phyloP scores from a whole-genome alignment of 2,888 invertebrate species.

The Acleris holmiana region DNA sequence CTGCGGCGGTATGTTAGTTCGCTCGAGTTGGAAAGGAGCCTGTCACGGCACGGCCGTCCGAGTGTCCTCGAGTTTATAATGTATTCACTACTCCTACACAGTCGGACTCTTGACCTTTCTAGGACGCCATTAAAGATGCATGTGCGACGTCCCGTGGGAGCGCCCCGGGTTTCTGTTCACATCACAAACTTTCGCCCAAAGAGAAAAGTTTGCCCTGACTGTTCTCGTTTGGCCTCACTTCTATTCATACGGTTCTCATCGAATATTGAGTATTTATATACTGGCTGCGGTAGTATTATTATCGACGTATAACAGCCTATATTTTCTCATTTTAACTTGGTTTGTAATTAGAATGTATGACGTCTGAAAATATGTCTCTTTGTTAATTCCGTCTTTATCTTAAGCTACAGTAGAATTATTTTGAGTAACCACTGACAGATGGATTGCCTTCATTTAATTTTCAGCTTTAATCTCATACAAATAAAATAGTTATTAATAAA shows the following conservation, averaged over 20 bases:
- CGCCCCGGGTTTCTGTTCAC: conserved; percentile 70
- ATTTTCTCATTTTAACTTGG: conserved; percentile 9
- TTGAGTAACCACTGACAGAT: too few relatives aligned
- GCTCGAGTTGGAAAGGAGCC: conserved; percentile 70
- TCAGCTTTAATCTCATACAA: too few relatives aligned
- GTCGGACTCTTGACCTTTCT: conserved; percentile 79
- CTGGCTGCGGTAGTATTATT: conserved; percentile 45
- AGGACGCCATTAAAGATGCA: conserved; percentile 82
- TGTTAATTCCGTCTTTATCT: too few relatives aligned
- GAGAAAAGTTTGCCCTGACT: conserved; percentile 74
- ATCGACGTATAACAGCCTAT: conserved; percentile 49
- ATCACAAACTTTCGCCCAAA: conserved; percentile 75
- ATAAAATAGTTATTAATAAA: too few relatives aligned
- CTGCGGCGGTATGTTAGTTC: conserved; percentile 61
- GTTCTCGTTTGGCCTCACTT: conserved; percentile 69
- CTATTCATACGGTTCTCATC: conserved; percentile 52
- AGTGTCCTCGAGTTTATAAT: conserved; percentile 70
- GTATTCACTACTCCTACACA: conserved; percentile 74
- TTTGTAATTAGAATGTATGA: conserved; percentile 7
- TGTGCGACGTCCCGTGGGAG: conserved; percentile 70
- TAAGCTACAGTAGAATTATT: too few relatives aligned
- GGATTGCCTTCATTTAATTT: too few relatives aligned
- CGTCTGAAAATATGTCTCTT: too few relatives aligned
- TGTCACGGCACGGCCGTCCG: conserved; percentile 61
- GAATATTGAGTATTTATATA: conserved; percentile 48